Base-by-base conservation (phyloP, 2,888 invertebrate species). In the Phyllotreta cruciferae region DNA sequence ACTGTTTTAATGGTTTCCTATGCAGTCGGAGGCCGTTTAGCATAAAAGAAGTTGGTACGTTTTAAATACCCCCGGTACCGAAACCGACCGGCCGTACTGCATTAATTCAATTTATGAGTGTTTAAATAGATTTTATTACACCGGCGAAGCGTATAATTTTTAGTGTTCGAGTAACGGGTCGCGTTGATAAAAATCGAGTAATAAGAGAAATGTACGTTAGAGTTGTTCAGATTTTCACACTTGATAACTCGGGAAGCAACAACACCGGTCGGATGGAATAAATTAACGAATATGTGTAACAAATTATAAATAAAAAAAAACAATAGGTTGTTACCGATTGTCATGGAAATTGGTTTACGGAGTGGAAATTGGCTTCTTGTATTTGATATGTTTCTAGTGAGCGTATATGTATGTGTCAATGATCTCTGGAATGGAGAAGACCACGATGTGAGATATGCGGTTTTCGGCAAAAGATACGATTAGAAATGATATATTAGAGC, bases 201-300 rank as follows among this genome's bases (percentile, higher is more conserved):
- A 66, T 53, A 52, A 52, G 56, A 64, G 62, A 62, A 66, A 62
- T 66, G 60, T 66, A 66, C 62, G 60, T 62, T 63, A 61, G 52
- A 61, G 60, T 58, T 62, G 64, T 66, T 62, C 62, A 66, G 67
- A 67, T 67, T 69, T 67, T 66, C 65, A 69, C 65, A 67, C 63
- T 56, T 58, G 68, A 70, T 69, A 68, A 69, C 67, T 66, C 63
- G 35, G 36, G 64, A 67, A 67, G 69, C 66, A 69, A 68, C 67
- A 71, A 24, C 64, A 69, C 64, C 60, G 56, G 64, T 63, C 58
- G 63, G 65, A 66, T 66, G 56, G 65, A 70, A 66, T 69, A 70
- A 69, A 73, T 72, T 73, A 71, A 66, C 68, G 69, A 70, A 72
- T 72, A 70, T 64, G 56, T 69, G 70, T 70, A 72, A 73, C 68